Evolutionary conservation across 2,797 vertebrate genomes (phyloP).

Genomic region (Enteromius mattozi): DNA sequence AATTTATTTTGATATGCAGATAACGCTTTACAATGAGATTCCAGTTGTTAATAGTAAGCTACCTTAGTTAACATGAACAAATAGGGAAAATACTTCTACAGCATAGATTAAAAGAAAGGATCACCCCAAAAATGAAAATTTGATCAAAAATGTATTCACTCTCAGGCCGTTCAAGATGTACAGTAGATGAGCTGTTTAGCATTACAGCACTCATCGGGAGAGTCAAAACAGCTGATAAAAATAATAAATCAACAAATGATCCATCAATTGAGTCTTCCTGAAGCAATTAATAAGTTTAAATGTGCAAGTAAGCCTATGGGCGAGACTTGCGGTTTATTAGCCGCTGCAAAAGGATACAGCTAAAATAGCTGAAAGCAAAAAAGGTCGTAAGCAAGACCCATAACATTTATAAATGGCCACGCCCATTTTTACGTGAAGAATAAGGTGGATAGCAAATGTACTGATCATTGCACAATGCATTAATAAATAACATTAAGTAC

Average conservation of each 20-base stretch:
- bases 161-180: neutral
- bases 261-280: neutral
- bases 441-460: neutral
- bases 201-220: neutral
- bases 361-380: too few species aligned
- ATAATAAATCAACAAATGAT: neutral
- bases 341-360: too few species aligned
- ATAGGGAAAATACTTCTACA: neutral
- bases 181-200: neutral
- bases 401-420: too few species aligned
- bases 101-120: neutral
- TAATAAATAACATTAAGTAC: neutral
- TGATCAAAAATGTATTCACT: neutral
- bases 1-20: neutral
- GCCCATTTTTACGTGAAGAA: too few species aligned
- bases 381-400: too few species aligned
- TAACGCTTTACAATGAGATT: neutral
- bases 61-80: neutral
- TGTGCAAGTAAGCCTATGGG: too few species aligned
- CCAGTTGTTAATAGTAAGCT: neutral
- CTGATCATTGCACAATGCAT: neutral
- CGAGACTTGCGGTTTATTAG: too few species aligned
- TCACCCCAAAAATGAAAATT: neutral
- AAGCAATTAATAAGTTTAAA: neutral
- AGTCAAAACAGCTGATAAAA: neutral